These are phyloP conservation scores for Oreochromis niloticus DNA, from an alignment of 2,113 vertebrate genomes.

Conservation along the genomic window DNA sequence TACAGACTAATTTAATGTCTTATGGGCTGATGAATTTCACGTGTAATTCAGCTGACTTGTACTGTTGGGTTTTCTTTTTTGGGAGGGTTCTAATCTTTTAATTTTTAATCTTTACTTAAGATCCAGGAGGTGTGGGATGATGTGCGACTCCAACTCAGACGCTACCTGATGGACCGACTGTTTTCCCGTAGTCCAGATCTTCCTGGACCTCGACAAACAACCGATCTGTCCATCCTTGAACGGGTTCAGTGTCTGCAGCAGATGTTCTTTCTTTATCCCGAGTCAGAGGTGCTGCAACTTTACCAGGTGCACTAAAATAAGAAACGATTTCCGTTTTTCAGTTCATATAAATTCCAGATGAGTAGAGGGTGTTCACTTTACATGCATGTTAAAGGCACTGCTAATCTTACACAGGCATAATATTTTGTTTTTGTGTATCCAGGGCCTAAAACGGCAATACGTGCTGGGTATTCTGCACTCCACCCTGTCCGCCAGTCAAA, in stretches of 20 bases:
- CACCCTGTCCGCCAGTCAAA: slow-evolving; percentile 64
- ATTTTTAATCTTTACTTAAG: slow-evolving; percentile 6
- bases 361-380: background rate
- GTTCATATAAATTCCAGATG: background rate
- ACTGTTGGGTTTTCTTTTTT: background rate
- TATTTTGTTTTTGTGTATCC: slow-evolving; percentile 57
- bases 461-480: slow-evolving; percentile 72
- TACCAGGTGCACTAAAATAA: slow-evolving; percentile 69
- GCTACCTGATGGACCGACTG: slow-evolving; percentile 80
- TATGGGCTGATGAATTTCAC: background rate
- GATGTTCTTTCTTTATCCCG: slow-evolving; percentile 85
- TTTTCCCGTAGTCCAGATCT: slow-evolving; percentile 4
- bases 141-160: slow-evolving; percentile 80
- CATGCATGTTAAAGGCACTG: background rate
- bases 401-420: background rate
- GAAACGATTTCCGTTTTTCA: background rate
- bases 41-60: background rate
- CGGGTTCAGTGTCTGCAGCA: slow-evolving; percentile 78
- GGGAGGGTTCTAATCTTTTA: background rate
- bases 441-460: slow-evolving; percentile 76
- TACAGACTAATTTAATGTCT: background rate
- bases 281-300: slow-evolving; percentile 80
- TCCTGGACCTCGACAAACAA: background rate
- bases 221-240: slow-evolving; percentile 51
- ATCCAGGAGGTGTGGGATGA: slow-evolving; percentile 85